Evolutionary conservation across 2,113 vertebrate genomes (phyloP).

Genomic region (Petrocephalus zakoni): DNA sequence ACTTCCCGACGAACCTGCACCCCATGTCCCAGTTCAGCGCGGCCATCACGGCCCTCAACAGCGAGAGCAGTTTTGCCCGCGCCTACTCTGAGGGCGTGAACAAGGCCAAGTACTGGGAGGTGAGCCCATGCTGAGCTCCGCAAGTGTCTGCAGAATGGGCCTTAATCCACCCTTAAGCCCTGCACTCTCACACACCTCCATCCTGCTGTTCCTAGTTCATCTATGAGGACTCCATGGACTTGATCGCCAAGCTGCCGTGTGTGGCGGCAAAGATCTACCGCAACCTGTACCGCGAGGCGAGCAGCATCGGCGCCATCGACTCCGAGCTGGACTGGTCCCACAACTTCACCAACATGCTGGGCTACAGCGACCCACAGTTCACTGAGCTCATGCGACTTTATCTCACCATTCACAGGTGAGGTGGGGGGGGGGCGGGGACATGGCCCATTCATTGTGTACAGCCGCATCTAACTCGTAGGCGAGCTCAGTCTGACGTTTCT

Average conservation of each 20-base stretch:
- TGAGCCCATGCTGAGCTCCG: slow-evolving; percentile 37
- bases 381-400: slow-evolving; percentile 95
- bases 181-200: background rate
- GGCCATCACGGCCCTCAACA: slow-evolving; percentile 90
- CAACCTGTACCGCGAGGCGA: slow-evolving; percentile 91
- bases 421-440: background rate
- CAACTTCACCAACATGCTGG: slow-evolving; percentile 97
- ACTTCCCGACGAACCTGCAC: slow-evolving; percentile 94
- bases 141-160: background rate
- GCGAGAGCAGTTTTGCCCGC: slow-evolving; percentile 87
- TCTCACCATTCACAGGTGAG: slow-evolving; percentile 94
- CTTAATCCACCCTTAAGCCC: background rate
- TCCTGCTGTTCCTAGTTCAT: slow-evolving; percentile 62
- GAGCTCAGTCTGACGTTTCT: background rate
- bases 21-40: slow-evolving; percentile 98
- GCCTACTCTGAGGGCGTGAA: slow-evolving; percentile 88
- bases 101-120: slow-evolving; percentile 95
- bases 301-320: slow-evolving; percentile 93
- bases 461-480: background rate
- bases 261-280: slow-evolving; percentile 97
- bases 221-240: slow-evolving; percentile 95
- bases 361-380: slow-evolving; percentile 83
- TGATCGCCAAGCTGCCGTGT: slow-evolving; percentile 94
- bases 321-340: slow-evolving; percentile 93
- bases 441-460: background rate